A percentile compares a stretch with the other conserved stretches of the same genome.
These are phyloP conservation scores for Ascidia mentula DNA, from an alignment of 23 tunicate species.

Conservation along the genomic window DNA sequence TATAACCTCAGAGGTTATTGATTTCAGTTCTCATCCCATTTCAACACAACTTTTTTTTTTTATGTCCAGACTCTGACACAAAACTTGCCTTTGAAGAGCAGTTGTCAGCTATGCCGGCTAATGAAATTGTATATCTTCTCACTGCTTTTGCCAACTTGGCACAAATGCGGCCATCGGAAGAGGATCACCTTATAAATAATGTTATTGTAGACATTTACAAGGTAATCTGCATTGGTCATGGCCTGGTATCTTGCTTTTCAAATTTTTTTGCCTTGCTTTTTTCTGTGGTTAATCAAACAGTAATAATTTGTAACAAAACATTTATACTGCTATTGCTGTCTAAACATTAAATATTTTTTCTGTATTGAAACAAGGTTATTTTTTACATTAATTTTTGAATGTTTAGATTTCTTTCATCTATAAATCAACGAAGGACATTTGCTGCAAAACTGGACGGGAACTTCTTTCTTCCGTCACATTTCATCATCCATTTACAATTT, in stretches of 20 bases:
- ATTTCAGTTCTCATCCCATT: too few species aligned
- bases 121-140: constrained; percentile 87
- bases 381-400: too few species aligned
- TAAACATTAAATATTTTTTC: too few species aligned
- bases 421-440: constrained; percentile 77
- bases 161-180: constrained; percentile 60
- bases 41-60: background rate
- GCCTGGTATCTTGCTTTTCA: too few species aligned
- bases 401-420: constrained; percentile 72
- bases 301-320: too few species aligned
- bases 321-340: too few species aligned
- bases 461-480: constrained; percentile 54
- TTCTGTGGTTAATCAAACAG: too few species aligned
- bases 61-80: constrained; percentile 79
- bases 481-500: constrained; percentile 62
- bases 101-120: constrained; percentile 82
- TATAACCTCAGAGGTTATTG: too few species aligned
- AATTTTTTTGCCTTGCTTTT: too few species aligned
- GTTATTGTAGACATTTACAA: constrained; percentile 81
- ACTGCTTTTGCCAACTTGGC: constrained; percentile 91
- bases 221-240: too few species aligned
- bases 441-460: constrained; percentile 92
- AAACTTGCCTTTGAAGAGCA: constrained; percentile 91
- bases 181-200: constrained; percentile 67
- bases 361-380: too few species aligned